Base-by-base conservation (phyloP, 1,140 invertebrate genomes). In the Sarcophaga bullata region DNA sequence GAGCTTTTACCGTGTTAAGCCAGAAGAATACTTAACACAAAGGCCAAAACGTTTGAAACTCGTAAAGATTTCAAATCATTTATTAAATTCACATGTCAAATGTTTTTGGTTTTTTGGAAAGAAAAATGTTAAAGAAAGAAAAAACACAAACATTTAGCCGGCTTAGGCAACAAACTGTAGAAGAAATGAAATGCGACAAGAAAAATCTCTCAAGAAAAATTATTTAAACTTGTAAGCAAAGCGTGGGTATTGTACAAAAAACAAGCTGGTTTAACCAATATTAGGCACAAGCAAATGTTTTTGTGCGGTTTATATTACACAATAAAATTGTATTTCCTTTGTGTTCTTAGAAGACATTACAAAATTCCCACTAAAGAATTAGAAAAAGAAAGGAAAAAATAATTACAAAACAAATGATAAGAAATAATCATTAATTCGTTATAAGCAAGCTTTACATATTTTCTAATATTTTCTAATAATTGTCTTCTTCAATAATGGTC, bases 41-140 rank as follows among this genome's bases (percentile, higher is more conserved):
- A n/a, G 62, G 62, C 62, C 62, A 68, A 68, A 68, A 68, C 62
- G 19, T 19, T 17, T 68, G 9, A 68, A 68, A 68, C 10, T 58
- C 11, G 6, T 15, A 6, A 58, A 58, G n/a, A 58, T 58, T 13
- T 58, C 15, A 58, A 11, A 58, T 58, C 62, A 68, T 68, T 68
- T 19, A 68, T 25, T 68, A 68, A 68, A 68, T 19, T 68, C n/a
- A 68, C 62, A 68, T 68, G 62, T 68, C 62, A 68, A 68, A 68
- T 68, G 5, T 2, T 11, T 58, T 58, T n/a, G 3, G 1, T 25
- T 68, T 68, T n/a, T 15, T 11, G n/a, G 62, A 10, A 68, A 68
- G 62, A 68, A 68, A 68, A 68, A 19, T 4, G 62, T 19, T 9
- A 19, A n/a, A 68, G 19, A 68, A 68, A 37, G 8, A 68, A 68